A percentile compares a stretch with the other conserved stretches of the same genome.
These are phyloP conservation scores for Scylla paramamosain DNA, from an alignment of 1,140 invertebrate species.

Conservation along the genomic window DNA sequence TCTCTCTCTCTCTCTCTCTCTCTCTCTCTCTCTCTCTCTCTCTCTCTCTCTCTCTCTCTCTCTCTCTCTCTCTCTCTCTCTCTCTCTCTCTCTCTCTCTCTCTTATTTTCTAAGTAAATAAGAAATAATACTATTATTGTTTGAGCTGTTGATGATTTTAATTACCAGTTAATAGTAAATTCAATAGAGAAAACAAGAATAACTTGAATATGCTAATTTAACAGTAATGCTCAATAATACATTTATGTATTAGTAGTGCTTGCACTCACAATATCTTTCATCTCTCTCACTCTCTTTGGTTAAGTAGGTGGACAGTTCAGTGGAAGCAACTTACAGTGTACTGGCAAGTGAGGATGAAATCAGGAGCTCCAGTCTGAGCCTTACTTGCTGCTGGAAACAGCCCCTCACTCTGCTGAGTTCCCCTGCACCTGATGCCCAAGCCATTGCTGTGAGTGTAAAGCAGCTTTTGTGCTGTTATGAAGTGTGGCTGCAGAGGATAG, in stretches of 20 bases:
- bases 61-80: neutral
- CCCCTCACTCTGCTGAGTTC: conserved; percentile 46
- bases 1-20: too few relatives aligned
- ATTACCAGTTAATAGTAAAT: too few relatives aligned
- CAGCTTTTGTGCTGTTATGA: neutral
- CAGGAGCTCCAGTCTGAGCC: conserved; percentile 36
- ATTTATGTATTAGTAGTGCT: too few relatives aligned
- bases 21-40: too few relatives aligned
- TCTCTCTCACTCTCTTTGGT: neutral
- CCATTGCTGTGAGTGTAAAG: conserved; percentile 46
- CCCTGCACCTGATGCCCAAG: conserved; percentile 47
- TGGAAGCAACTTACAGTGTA: conserved; percentile 55
- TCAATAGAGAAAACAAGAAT: too few relatives aligned
- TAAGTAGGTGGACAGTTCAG: conserved; percentile 52
- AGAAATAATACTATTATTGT: too few relatives aligned
- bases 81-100: neutral
- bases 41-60: neutral
- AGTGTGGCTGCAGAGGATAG: neutral
- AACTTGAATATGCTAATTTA: too few relatives aligned
- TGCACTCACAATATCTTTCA: neutral
- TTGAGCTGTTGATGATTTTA: too few relatives aligned
- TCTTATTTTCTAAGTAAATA: too few relatives aligned
- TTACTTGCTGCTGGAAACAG: conserved; percentile 55
- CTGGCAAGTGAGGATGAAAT: conserved; percentile 34
- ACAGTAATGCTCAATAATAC: too few relatives aligned